Evolutionary conservation across 2,888 invertebrate species (phyloP).

Genomic region (Nudaria mundana): DNA sequence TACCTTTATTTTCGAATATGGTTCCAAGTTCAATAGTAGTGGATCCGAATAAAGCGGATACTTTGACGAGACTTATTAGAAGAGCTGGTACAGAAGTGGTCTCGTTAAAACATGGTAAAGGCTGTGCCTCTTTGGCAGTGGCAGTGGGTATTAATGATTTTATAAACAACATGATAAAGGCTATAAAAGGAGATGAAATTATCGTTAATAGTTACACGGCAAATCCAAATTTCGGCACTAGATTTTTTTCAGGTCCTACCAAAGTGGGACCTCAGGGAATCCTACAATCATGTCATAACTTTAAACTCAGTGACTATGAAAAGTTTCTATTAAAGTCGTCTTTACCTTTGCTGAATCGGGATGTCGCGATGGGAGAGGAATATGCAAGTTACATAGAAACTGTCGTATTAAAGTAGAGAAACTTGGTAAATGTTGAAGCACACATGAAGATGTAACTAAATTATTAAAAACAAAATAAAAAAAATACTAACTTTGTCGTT

Average conservation of each 20-base stretch:
- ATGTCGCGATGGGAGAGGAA: conserved; percentile 52
- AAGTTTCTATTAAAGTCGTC: conserved; percentile 37
- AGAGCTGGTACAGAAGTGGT: conserved; percentile 53
- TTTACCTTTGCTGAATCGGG: conserved; percentile 44
- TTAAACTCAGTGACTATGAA: conserved; percentile 49
- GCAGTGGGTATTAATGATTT: conserved; percentile 61
- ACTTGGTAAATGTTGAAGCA: too few species aligned
- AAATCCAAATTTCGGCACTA: conserved; percentile 57
- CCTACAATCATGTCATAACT: conserved; percentile 37
- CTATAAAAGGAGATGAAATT: conserved; percentile 43
- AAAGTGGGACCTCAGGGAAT: conserved; percentile 49
- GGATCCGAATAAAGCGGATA: conserved; percentile 43
- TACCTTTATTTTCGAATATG: conserved; percentile 60
- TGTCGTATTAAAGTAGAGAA: too few species aligned
- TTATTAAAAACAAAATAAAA: too few species aligned
- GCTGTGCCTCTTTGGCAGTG: conserved; percentile 46
- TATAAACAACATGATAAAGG: conserved; percentile 45
- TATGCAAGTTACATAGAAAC: conserved; percentile 40
- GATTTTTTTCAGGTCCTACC: conserved; percentile 57
- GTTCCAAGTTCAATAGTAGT: conserved; percentile 35
- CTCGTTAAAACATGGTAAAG: conserved; percentile 44
- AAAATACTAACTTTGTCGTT: too few species aligned
- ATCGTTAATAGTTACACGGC: conserved; percentile 47
- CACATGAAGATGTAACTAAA: too few species aligned
- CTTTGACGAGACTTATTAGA: conserved; percentile 49